These are phyloP conservation scores for Saturnia japonica DNA, from an alignment of 2,888 invertebrate species.

Conservation along the genomic window DNA sequence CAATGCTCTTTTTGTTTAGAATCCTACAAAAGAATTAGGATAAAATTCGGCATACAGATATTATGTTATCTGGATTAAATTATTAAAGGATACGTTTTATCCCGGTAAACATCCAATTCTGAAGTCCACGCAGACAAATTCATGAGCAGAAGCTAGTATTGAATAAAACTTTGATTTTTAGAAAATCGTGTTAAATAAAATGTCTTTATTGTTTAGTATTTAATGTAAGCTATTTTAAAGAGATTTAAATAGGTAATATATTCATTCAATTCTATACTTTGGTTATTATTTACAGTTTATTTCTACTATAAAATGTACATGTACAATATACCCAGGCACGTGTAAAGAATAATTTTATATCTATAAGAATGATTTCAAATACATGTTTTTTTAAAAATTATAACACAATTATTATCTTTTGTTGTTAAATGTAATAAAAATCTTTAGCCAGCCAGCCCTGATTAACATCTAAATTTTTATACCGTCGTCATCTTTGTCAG, in stretches of 20 bases:
- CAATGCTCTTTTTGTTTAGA: background rate
- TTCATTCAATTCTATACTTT: background rate
- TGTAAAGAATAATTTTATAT: no score
- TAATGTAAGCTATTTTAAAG: background rate
- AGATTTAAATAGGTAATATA: background rate
- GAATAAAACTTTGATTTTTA: background rate
- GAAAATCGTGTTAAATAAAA: background rate
- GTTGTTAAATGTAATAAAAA: background rate
- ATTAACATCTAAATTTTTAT: conserved; percentile 16
- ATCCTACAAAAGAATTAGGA: no score
- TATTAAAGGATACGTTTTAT: no score
- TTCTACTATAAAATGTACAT: background rate
- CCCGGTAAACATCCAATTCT: no score
- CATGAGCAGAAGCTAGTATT: no score
- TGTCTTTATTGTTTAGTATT: background rate
- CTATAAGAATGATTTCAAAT: no score
- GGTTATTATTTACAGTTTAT: background rate
- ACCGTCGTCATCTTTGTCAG: background rate
- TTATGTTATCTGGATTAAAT: no score
- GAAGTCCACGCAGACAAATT: no score
- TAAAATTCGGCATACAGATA: no score
- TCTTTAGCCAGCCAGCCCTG: conserved; percentile 34
- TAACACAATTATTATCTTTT: background rate
- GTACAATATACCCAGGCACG: no score
- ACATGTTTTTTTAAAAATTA: no score